phyloP scores from a whole-genome alignment of 37 sponge, comb jelly and placozoan genomes.

The Aplysina aerophoba region DNA sequence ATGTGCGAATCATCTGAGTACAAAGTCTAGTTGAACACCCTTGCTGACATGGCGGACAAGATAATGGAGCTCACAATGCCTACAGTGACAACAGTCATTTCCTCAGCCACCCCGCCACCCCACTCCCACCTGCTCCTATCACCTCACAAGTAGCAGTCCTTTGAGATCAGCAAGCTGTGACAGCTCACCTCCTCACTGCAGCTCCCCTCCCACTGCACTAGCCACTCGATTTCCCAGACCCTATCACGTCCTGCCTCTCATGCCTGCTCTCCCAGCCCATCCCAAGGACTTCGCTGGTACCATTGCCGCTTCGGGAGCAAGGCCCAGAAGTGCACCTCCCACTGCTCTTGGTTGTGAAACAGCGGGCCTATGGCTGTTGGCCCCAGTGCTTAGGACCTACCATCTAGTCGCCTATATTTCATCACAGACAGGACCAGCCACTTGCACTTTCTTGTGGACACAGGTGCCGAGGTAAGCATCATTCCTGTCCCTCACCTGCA shows the following conservation, averaged over 20 bases:
- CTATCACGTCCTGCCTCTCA: too few species aligned
- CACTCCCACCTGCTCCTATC: not conserved
- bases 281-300: slow-evolving; percentile 62
- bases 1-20: slow-evolving; percentile 17
- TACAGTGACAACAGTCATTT: too few species aligned
- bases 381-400: slow-evolving; percentile 61
- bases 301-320: slow-evolving; percentile 43
- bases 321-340: slow-evolving; percentile 57
- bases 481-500: slow-evolving; percentile 73
- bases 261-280: too few species aligned
- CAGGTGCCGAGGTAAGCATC: slow-evolving; percentile 56
- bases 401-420: slow-evolving; percentile 58
- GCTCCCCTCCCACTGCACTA: too few species aligned
- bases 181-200: not conserved
- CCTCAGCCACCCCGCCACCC: not conserved
- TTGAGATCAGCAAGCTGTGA: not conserved
- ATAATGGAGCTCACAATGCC: slow-evolving; percentile 35
- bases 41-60: slow-evolving; percentile 38
- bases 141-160: not conserved
- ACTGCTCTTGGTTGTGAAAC: slow-evolving; percentile 48
- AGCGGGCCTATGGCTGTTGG: slow-evolving; percentile 55
- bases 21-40: slow-evolving; percentile 1
- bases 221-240: too few species aligned
- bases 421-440: slow-evolving; percentile 36
- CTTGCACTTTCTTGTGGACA: slow-evolving; percentile 61